phyloP scores from a whole-genome alignment of 2,888 invertebrate genomes.

The Lycaena phlaeas region DNA sequence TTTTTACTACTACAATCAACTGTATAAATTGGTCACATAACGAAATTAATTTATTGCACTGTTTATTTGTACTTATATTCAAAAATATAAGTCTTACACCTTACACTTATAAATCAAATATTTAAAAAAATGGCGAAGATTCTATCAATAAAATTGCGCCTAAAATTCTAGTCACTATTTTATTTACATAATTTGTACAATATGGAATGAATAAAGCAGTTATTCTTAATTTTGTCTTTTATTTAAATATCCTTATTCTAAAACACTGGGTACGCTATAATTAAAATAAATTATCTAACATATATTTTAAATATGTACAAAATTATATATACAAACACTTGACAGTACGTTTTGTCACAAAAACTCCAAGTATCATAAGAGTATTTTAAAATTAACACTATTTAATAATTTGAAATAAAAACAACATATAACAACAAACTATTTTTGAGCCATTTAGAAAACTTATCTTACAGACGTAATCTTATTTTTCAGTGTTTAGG shows the following conservation, averaged over 20 bases:
- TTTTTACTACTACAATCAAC: neutral
- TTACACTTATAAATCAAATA: neutral
- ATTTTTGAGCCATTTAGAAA: constrained; percentile 28
- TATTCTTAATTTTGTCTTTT: neutral
- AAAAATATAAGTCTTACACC: neutral
- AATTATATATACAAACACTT: constrained; percentile 12
- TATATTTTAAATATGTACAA: constrained; percentile 2
- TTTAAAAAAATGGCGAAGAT: too few relatives aligned
- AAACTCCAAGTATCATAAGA: neutral
- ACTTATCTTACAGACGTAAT: constrained; percentile 18
- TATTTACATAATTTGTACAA: neutral
- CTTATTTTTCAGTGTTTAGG: constrained; percentile 60
- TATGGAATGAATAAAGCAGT: constrained; percentile 4
- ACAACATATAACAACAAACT: neutral
- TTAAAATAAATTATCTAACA: constrained; percentile 6
- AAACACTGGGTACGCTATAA: neutral
- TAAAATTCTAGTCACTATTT: neutral
- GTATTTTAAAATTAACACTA: constrained; percentile 1
- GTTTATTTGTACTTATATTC: neutral
- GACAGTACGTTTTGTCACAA: neutral
- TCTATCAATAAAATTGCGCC: neutral
- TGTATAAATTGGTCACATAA: neutral
- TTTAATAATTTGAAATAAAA: neutral
- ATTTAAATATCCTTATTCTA: neutral
- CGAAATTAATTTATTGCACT: neutral